Base-by-base conservation (phyloP, 1,140 invertebrate genomes). In the Planococcus citri region DNA sequence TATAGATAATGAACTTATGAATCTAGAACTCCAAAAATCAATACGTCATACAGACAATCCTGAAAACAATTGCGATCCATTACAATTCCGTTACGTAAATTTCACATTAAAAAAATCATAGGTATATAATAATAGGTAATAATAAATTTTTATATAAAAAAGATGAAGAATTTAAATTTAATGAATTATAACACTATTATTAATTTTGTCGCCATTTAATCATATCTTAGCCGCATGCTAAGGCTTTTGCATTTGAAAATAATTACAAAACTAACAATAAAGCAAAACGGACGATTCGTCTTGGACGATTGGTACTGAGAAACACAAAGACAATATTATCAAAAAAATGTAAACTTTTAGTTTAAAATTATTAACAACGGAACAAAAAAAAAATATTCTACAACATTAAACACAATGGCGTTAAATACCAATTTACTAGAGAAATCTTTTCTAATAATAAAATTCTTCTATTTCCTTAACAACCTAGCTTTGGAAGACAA, bases 401-500 rank as follows among this genome's bases (percentile, higher is more conserved):
- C 10, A 51, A 51, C 41, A 51, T 51, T 8, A 8, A 51, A 51
- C 41, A 51, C 41, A 51, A 51, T n/a, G 41, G n/a, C 41, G n/a
- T 51, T 37, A 37, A 33, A 33, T 33, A 33, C 29, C 41, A 51
- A 51, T 51, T 51, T 51, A 51, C 41, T 51, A 51, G 6, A n/a
- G n/a, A 51, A 51, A 51, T 51, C 41, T 17, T 51, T 51, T 51
- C 41, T 51, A 51, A 51, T 6, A 51, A 51, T 51, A 51, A 51
- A 51, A 51, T 51, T 51, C 41, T 9, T 51, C 41, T 51, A 51
- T 51, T 17, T 51, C 41, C 41, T 51, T 51, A 51, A 51, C 41
- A 51, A 51, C 41, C 41, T 51, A 51, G 41, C 60, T 64, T 20
- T 64, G 60, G 60, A 64, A 64, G 60, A 64, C 60, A 27, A 6